Conservation (phyloP, 1,140 invertebrate species). For the Stegodyphus dumicola region DNA sequence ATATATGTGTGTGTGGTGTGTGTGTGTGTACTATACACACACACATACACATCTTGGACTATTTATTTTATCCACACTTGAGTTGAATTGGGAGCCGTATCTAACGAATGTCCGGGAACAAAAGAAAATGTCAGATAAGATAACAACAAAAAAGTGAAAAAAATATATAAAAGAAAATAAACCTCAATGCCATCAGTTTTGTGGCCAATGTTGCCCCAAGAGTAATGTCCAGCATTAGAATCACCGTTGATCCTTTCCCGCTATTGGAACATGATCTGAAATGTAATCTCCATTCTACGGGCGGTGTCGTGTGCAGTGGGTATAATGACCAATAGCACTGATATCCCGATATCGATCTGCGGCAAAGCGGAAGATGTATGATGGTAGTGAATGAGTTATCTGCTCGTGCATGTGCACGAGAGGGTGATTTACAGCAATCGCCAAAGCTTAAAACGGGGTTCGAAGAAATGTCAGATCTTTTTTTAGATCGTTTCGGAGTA, state of each 20-base stretch:
- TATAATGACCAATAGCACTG: slow-evolving; percentile 15
- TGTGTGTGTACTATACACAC: too few relatives aligned
- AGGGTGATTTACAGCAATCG: too few relatives aligned
- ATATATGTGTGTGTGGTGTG: too few relatives aligned
- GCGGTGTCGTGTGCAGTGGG: slow-evolving; percentile 28
- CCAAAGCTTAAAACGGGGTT: too few relatives aligned
- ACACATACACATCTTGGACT: too few relatives aligned
- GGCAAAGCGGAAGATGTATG: not conserved
- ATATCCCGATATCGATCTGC: too few relatives aligned
- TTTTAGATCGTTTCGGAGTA: too few relatives aligned
- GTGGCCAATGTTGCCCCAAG: slow-evolving; percentile 2
- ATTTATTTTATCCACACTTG: too few relatives aligned
- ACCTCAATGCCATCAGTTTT: not conserved
- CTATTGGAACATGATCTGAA: slow-evolving; percentile 49
- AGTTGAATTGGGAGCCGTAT: not conserved
- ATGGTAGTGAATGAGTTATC: slow-evolving; percentile 3
- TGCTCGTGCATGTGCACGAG: too few relatives aligned
- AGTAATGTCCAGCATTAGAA: slow-evolving; percentile 48
- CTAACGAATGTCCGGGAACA: not conserved
- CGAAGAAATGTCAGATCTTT: too few relatives aligned
- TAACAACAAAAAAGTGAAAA: not conserved
- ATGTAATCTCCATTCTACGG: slow-evolving; percentile 28
- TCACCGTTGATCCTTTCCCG: slow-evolving; percentile 35
- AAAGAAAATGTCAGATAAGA: not conserved
- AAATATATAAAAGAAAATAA: not conserved